Evolutionary conservation across 2,113 vertebrate species (phyloP).

Genomic region (Epinephelus moara): DNA sequence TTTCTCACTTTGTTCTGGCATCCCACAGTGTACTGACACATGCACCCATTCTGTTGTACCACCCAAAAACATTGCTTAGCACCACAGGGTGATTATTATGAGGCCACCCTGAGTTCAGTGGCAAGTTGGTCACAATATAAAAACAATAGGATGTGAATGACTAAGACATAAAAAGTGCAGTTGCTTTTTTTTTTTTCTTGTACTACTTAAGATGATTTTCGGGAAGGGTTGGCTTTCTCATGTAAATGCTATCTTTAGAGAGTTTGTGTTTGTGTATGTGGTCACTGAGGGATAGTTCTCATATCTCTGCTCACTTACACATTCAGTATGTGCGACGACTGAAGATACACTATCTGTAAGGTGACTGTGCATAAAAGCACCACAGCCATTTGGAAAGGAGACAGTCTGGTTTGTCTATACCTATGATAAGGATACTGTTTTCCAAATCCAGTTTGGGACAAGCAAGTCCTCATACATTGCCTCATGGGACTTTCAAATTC

Average conservation of each 20-base stretch:
- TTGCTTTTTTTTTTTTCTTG: background rate
- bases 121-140: slow-evolving; percentile 2
- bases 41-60: slow-evolving; percentile 42
- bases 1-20: slow-evolving; percentile 53
- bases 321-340: background rate
- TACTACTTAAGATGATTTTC: background rate
- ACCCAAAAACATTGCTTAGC: slow-evolving; percentile 38
- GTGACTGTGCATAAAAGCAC: background rate
- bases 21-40: slow-evolving; percentile 49
- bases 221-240: background rate
- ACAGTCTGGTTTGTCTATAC: background rate
- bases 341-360: background rate
- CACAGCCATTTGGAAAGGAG: background rate
- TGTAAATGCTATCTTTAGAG: background rate
- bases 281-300: too few species aligned
- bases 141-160: slow-evolving; percentile 13
- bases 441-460: background rate
- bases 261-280: background rate
- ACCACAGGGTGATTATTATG: slow-evolving; percentile 32
- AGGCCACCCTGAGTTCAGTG: slow-evolving; percentile 7
- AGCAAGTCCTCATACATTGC: background rate
- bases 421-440: background rate
- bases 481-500: background rate
- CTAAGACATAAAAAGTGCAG: background rate
- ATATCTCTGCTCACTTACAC: background rate